A percentile compares a stretch with the other conserved stretches of the same genome.
phyloP scores from a whole-genome alignment of 92 coral and sea anemone genomes.

The Epizoanthus ramosus region DNA sequence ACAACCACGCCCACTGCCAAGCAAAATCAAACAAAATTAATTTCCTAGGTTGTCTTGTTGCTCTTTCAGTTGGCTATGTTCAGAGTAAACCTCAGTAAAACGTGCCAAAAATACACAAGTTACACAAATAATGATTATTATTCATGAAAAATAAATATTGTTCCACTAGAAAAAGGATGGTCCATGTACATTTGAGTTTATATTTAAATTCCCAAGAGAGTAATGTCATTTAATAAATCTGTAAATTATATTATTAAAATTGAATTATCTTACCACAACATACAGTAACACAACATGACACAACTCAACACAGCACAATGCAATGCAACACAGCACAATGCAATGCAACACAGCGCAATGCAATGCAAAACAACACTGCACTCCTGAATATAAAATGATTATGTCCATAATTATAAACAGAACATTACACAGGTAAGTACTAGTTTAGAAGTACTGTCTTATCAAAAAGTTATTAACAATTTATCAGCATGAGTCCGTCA shows the following conservation, averaged over 20 bases:
- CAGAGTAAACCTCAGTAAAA: too few species aligned
- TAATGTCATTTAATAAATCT: background rate
- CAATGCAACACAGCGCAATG: too few species aligned
- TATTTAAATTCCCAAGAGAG: background rate
- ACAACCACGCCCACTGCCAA: conserved; percentile 83
- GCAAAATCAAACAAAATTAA: background rate
- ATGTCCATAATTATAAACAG: too few species aligned
- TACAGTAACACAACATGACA: background rate
- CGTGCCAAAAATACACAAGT: background rate
- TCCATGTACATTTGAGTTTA: background rate
- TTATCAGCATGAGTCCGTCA: too few species aligned
- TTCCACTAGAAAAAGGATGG: too few species aligned
- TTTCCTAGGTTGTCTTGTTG: background rate
- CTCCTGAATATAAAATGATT: background rate
- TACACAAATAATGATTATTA: background rate
- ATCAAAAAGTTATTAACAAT: too few species aligned
- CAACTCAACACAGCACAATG: too few species aligned
- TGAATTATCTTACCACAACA: background rate
- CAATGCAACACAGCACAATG: too few species aligned
- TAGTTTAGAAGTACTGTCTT: too few species aligned
- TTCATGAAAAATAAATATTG: background rate
- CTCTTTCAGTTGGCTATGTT: too few species aligned
- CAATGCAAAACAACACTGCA: background rate
- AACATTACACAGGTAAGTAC: too few species aligned
- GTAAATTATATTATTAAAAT: too few species aligned